These are phyloP conservation scores for Microctonus hyperodae DNA, from an alignment of 2,888 invertebrate genomes.

Conservation along the genomic window DNA sequence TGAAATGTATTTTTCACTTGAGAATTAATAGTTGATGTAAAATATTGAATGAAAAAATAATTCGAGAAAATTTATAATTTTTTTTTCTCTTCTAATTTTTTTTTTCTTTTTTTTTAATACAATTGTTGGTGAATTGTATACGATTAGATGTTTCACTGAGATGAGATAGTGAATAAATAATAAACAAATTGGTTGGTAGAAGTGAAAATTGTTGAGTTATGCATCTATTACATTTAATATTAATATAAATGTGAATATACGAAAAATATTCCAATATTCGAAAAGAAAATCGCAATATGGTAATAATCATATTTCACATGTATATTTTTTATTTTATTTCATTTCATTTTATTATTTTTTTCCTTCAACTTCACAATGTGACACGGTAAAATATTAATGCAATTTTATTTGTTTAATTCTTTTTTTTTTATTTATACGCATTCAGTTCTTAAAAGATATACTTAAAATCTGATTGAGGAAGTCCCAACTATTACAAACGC, in stretches of 20 bases:
- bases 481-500: too few species aligned
- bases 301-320: background rate
- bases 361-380: too few species aligned
- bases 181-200: slow-evolving; percentile 36
- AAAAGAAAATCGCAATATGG: background rate
- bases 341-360: background rate
- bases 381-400: too few species aligned
- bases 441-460: background rate
- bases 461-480: background rate
- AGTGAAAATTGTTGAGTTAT: slow-evolving; percentile 37
- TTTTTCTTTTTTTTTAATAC: slow-evolving; percentile 16
- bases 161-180: slow-evolving; percentile 41
- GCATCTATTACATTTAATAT: slow-evolving; percentile 40
- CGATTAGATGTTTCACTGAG: slow-evolving; percentile 30
- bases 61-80: slow-evolving; percentile 10
- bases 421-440: background rate
- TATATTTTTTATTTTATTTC: background rate
- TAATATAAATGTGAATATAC: slow-evolving; percentile 30
- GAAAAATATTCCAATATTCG: background rate
- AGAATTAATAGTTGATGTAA: background rate
- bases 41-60: slow-evolving; percentile 7
- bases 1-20: background rate
- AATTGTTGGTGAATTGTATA: slow-evolving; percentile 10
- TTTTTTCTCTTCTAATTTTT: slow-evolving; percentile 2
- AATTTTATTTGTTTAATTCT: too few species aligned